These are phyloP conservation scores for Zaprionus davidi DNA, from an alignment of 1,140 invertebrate genomes.

Conservation along the genomic window DNA sequence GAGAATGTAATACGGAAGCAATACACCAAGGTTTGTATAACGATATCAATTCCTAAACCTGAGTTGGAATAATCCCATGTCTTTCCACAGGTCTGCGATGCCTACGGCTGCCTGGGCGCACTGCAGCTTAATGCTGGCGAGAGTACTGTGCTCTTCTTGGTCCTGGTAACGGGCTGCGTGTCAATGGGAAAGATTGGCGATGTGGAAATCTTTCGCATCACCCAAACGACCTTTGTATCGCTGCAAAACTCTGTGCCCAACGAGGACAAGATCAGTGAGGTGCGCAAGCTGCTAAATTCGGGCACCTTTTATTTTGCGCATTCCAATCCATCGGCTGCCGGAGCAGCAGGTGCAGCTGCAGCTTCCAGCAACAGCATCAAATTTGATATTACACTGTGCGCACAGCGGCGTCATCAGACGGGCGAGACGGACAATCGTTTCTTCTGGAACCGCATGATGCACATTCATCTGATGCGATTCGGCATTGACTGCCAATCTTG, in stretches of 20 bases:
- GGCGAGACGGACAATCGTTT: slow-evolving; percentile 95
- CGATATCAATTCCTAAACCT: not conserved
- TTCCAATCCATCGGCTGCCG: slow-evolving; percentile 63
- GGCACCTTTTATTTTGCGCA: slow-evolving; percentile 99
- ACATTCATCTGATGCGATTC: slow-evolving; percentile 95
- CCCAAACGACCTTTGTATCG: slow-evolving; percentile 95
- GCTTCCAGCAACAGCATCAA: slow-evolving; percentile 51
- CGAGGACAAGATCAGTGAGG: slow-evolving; percentile 92
- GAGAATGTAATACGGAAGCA: slow-evolving; percentile 95
- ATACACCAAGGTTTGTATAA: slow-evolving; percentile 90
- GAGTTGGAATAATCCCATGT: not conserved
- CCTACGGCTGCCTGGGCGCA: slow-evolving; percentile 96
- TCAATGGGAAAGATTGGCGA: slow-evolving; percentile 97
- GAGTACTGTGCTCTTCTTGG: slow-evolving; percentile 92
- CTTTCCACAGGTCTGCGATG: slow-evolving; percentile 91
- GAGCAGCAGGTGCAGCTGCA: slow-evolving; percentile 81
- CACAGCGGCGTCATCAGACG: slow-evolving; percentile 92
- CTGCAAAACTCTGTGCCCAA: slow-evolving; percentile 89
- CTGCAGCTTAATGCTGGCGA: slow-evolving; percentile 94
- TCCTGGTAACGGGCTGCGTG: slow-evolving; percentile 96
- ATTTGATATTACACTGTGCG: slow-evolving; percentile 96
- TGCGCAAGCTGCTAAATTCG: slow-evolving; percentile 95
- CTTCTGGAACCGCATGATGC: slow-evolving; percentile 98
- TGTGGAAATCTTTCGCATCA: slow-evolving; percentile 96
- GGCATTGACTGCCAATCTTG: slow-evolving; percentile 94